These are phyloP conservation scores for Drosophila nr. perissopoda DNA, from an alignment of 2,888 invertebrate genomes.

Conservation along the genomic window DNA sequence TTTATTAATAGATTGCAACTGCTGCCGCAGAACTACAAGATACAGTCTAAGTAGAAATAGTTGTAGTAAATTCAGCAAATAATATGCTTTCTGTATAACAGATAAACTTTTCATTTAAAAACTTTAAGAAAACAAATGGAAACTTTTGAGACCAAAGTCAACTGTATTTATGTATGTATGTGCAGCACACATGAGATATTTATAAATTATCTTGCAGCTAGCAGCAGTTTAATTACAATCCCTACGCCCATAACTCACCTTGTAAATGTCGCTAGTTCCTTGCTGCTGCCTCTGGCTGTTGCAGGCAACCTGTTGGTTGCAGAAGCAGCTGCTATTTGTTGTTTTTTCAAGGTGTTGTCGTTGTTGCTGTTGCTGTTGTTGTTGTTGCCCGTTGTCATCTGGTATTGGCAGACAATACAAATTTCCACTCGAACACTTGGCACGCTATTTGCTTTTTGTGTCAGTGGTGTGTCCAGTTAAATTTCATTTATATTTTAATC, in stretches of 20 bases:
- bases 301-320: slow-evolving; percentile 66
- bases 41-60: slow-evolving; percentile 6
- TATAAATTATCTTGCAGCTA: slow-evolving; percentile 8
- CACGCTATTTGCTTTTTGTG: slow-evolving; percentile 68
- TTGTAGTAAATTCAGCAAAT: neutral
- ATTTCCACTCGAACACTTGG: slow-evolving; percentile 57
- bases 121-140: neutral
- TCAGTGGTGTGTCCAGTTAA: slow-evolving; percentile 74
- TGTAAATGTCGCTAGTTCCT: slow-evolving; percentile 10
- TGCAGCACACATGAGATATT: neutral
- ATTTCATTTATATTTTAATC: slow-evolving; percentile 77
- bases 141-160: neutral
- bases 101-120: neutral
- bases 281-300: slow-evolving; percentile 11
- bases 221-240: slow-evolving; percentile 13
- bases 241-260: slow-evolving; percentile 37
- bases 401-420: slow-evolving; percentile 57
- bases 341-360: slow-evolving; percentile 1
- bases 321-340: slow-evolving; percentile 21
- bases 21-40: neutral
- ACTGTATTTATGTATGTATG: neutral
- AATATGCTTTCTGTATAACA: neutral
- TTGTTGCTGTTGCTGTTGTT: slow-evolving; percentile 10
- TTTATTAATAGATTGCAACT: slow-evolving; percentile 13
- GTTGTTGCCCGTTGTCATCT: slow-evolving; percentile 31